Conservation (phyloP, 2,113 vertebrate species). For the Lanius collurio region DNA sequence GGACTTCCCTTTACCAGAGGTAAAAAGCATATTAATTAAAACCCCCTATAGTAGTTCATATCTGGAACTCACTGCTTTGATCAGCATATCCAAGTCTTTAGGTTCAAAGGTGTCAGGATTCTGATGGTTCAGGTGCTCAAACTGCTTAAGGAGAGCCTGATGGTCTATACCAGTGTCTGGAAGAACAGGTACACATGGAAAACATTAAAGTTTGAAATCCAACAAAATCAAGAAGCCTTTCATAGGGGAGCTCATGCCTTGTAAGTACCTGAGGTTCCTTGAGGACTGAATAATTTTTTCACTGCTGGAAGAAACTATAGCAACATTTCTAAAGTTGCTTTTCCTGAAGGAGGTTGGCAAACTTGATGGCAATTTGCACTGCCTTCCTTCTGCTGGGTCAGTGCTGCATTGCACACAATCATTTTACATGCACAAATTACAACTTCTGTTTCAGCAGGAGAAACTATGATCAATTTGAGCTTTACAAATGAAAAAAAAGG, state of each 20-base stretch:
- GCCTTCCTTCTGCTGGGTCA: neutral
- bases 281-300: neutral
- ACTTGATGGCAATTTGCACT: neutral
- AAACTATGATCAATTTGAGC: neutral
- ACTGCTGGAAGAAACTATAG: neutral
- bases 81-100: slow-evolving; percentile 93
- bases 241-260: neutral
- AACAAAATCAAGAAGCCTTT: neutral
- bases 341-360: neutral
- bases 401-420: neutral
- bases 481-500: neutral
- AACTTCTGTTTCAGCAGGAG: neutral
- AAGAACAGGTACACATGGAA: slow-evolving; percentile 10
- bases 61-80: slow-evolving; percentile 86
- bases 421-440: neutral
- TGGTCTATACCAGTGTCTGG: slow-evolving; percentile 85
- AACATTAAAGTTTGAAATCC: neutral
- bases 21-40: neutral
- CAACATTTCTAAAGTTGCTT: neutral
- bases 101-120: slow-evolving; percentile 96
- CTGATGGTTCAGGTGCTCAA: slow-evolving; percentile 94
- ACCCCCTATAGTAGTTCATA: neutral
- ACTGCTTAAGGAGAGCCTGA: slow-evolving; percentile 92
- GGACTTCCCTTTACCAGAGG: neutral
- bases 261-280: neutral